These are phyloP conservation scores for Scalopus aquaticus DNA, from an alignment of 2,113 vertebrate species.

Conservation along the genomic window DNA sequence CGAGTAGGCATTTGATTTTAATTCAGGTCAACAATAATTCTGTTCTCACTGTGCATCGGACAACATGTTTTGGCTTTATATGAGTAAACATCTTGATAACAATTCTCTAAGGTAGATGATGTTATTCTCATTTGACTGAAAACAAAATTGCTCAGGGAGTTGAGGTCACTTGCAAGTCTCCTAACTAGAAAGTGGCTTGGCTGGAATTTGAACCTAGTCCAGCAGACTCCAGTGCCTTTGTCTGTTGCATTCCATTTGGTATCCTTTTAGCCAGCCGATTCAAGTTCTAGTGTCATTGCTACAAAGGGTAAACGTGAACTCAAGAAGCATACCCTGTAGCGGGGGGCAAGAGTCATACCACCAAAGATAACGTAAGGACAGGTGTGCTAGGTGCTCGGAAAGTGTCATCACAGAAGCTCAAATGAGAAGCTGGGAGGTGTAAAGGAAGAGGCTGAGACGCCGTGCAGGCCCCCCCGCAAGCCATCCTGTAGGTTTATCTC, in stretches of 20 bases:
- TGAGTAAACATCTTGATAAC: background rate
- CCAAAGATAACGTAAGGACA: background rate
- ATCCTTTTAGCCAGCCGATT: background rate
- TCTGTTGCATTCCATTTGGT: background rate
- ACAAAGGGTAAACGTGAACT: slow-evolving; percentile 10
- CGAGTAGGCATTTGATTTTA: background rate
- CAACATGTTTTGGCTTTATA: background rate
- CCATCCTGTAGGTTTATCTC: background rate
- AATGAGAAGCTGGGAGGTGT: background rate
- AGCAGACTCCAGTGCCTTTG: background rate
- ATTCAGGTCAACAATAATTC: background rate
- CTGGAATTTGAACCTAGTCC: background rate
- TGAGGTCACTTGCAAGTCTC: background rate
- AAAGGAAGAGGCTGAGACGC: background rate
- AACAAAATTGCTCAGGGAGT: background rate
- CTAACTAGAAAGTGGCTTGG: background rate
- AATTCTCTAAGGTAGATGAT: background rate
- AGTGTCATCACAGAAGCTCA: background rate
- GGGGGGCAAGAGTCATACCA: background rate
- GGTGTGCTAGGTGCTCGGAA: background rate
- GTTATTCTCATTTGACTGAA: background rate
- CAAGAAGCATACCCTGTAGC: background rate
- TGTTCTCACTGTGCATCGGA: background rate
- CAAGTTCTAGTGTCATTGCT: background rate
- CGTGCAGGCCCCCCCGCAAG: background rate